Base-by-base conservation (phyloP, 2,113 vertebrate species). In the Sminthopsis crassicaudata region DNA sequence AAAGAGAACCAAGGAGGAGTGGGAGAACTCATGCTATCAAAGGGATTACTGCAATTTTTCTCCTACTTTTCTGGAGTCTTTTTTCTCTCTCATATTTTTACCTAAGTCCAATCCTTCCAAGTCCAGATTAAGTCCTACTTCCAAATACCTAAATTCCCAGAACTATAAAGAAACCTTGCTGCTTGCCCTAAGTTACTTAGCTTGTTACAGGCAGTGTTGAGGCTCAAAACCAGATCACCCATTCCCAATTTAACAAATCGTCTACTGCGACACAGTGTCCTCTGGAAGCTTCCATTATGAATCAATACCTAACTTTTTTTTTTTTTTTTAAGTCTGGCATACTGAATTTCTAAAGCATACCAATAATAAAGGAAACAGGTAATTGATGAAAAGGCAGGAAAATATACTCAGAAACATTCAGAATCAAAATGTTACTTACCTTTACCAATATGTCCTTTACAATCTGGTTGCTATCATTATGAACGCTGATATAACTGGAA, bases 401-500 rank as follows among this genome's bases (percentile, higher is more conserved):
- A 52, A 93, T 46, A 2, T 25, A 19, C 42, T 95, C 60, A 51
- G 53, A 89, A 46, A 90, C 14, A 91, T 53, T 26, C 0, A 24
- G 92, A 67, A 67, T 2, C 94, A 97, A 51, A 96, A 94, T 55
- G 60, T 89, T 24, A 97, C 96, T 93, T 99, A 99, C 99, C 99
- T 99, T 99, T 92, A 99, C 99, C 51, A 99, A 98, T 97, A 99
- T 99, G 94, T 99, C 99, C 98, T 99, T 99, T 84, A 99, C 99
- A 60, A 99, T 98, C 98, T 99, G 99, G 97, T 23, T 99, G 97
- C 99, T 99, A 98, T 99, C 99, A 95, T 99, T 99, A 97, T 99
- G 99, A 92, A 99, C 99, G 1, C 99, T 99, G 96, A 99, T 99
- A 93, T 99, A 99, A 98, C 99, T 99, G 97, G 99, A 99, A 98